Evolutionary conservation across 1,140 invertebrate genomes (phyloP), one percentile per base, ranked within the genome.

Genomic region (Zaprionus nigranus): DNA sequence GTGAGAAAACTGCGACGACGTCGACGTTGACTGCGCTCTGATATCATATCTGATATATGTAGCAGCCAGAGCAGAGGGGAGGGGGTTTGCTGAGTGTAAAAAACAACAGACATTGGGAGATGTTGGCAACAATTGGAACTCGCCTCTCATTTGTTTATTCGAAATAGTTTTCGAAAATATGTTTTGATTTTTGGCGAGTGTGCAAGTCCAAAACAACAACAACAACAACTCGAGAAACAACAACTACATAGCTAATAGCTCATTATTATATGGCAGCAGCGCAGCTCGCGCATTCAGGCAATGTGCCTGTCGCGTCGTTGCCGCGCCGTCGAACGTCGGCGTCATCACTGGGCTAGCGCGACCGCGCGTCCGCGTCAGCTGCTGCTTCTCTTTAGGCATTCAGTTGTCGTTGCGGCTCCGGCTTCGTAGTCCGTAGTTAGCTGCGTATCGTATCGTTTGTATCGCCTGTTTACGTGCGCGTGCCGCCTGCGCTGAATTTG

Each of bases 31-130:
- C 71, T 61, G 64, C 36, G 57, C 36, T 68, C 72, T 75, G 83
- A 74, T 86, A 86, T 82, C 80, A 78, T 87, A 83, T 86, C 80
- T 82, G 40, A 17, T 34, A 15, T 24, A 22, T 54, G 12, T 13
- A 24, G 38, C 7, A 13, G 43, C 12, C 26, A 0, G 5, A 28
- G 26, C 9, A 40, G 4, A 11, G 26, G 59, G 40, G n/a, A 17
- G n/a, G 20, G 34, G 26, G 15, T 13, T n/a, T 7, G 30, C 11
- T 12, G 34, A 4, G 26, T 28, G 51, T 65, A 24, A 54, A 56
- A 34, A 66, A 60, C 53, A 28, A 49, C 59, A 53, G 9, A 68
- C n/a, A 63, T 51, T 60, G 24, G 1, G 9, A 12, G 20, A 22
- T 51, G 43, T 12, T 49, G 7, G 60, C 66, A 61, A 30, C 34